Evolutionary conservation across 2,888 invertebrate species (phyloP).

Genomic region (Tenthredo mesomela): DNA sequence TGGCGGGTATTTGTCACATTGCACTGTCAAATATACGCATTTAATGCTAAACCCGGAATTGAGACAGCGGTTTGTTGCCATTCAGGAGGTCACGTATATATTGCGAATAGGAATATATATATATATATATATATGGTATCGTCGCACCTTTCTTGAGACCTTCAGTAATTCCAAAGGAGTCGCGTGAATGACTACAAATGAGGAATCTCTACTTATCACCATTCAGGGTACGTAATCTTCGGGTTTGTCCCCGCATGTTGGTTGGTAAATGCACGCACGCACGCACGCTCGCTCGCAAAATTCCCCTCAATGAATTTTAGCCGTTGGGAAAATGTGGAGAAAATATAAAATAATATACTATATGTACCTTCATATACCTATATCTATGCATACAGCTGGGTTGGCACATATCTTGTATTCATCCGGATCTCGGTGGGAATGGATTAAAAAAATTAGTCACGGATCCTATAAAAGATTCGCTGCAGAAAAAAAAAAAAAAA

Average conservation of each 20-base stretch:
- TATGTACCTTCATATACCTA: no score
- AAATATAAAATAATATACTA: background rate
- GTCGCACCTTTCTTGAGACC: conserved; percentile 31
- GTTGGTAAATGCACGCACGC: conserved; percentile 7
- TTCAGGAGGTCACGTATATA: background rate
- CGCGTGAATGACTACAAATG: conserved; percentile 36
- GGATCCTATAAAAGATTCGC: background rate
- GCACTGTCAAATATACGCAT: background rate
- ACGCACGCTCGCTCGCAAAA: background rate
- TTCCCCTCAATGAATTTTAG: conserved; percentile 9
- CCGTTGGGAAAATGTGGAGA: background rate
- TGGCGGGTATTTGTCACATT: background rate
- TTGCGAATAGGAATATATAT: background rate
- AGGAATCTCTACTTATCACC: conserved; percentile 42
- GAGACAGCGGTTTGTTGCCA: background rate
- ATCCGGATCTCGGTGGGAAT: background rate
- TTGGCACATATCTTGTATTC: background rate
- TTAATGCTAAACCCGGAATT: background rate
- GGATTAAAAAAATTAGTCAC: background rate
- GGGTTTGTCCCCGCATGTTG: conserved; percentile 1
- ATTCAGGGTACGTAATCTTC: conserved; percentile 42
- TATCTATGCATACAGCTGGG: background rate
- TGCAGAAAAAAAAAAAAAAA: background rate
- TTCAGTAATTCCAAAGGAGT: conserved; percentile 45
- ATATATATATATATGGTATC: background rate